Evolutionary conservation across 2,888 invertebrate genomes (phyloP).

Genomic region (Theristus sp.): DNA sequence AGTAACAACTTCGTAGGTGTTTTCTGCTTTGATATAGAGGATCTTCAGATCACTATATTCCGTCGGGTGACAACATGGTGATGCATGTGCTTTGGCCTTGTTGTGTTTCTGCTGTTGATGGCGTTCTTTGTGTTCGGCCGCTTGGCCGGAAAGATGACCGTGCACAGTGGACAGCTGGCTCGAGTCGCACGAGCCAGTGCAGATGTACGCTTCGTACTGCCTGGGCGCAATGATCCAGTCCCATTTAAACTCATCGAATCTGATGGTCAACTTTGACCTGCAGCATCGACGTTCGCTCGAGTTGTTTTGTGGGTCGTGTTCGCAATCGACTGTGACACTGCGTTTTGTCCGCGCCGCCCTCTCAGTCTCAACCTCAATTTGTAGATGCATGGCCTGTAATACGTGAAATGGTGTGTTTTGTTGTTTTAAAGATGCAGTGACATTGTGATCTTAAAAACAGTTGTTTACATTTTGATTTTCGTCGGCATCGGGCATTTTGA

Average conservation of each 20-base stretch:
- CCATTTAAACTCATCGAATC: slow-evolving; percentile 84
- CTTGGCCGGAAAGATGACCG: background rate
- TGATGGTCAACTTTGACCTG: slow-evolving; percentile 34
- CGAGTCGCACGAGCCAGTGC: slow-evolving; percentile 44
- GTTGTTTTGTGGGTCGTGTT: background rate
- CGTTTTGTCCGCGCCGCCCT: background rate
- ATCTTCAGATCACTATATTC: background rate
- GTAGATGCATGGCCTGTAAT: background rate
- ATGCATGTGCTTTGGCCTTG: background rate
- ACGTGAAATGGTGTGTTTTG: background rate
- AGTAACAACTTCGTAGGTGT: background rate
- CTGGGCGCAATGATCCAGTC: slow-evolving; percentile 89
- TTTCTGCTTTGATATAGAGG: background rate
- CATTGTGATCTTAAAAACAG: background rate
- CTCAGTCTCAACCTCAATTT: background rate
- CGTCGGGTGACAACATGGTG: background rate
- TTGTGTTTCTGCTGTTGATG: background rate
- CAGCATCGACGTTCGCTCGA: background rate
- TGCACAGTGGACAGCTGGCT: background rate
- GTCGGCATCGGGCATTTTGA: background rate
- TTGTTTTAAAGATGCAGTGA: background rate
- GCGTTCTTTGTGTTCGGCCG: background rate
- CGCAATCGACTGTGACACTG: background rate
- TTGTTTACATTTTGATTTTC: background rate
- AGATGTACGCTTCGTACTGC: slow-evolving; percentile 78